Conservation (phyloP, 1,140 invertebrate genomes). For the Musca vetustissima region DNA sequence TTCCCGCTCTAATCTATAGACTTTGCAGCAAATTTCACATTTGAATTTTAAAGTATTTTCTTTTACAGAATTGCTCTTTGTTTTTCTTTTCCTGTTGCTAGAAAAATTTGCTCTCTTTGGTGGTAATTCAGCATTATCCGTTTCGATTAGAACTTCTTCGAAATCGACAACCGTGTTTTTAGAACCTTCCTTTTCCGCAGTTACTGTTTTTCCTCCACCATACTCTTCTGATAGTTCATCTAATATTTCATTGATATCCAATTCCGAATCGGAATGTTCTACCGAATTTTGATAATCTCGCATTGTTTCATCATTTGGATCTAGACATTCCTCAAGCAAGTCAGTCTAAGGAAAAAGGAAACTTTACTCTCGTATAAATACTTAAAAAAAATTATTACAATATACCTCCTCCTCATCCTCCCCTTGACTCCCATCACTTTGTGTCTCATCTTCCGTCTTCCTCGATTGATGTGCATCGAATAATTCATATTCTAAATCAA, state of each 20-base stretch:
- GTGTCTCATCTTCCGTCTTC: neutral
- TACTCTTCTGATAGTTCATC: too few relatives aligned
- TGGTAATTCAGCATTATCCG: neutral
- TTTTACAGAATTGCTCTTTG: too few relatives aligned
- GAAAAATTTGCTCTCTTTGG: too few relatives aligned
- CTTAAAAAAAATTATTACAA: neutral
- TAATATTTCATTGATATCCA: too few relatives aligned
- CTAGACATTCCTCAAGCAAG: neutral
- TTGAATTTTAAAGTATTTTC: slow-evolving; percentile 12
- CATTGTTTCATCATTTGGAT: neutral
- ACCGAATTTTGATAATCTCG: neutral
- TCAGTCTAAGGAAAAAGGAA: neutral
- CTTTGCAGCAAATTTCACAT: slow-evolving; percentile 14
- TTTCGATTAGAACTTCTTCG: too few relatives aligned
- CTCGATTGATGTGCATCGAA: neutral
- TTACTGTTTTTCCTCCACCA: too few relatives aligned
- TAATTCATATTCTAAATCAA: neutral
- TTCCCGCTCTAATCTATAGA: slow-evolving; percentile 12
- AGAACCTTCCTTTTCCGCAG: too few relatives aligned
- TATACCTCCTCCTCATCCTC: neutral
- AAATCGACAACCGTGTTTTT: too few relatives aligned
- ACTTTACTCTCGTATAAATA: too few relatives aligned
- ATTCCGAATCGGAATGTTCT: neutral
- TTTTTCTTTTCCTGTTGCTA: too few relatives aligned
- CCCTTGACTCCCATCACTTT: neutral